Evolutionary conservation across 1,140 invertebrate genomes (phyloP).

Genomic region (Psilanteris sp.): DNA sequence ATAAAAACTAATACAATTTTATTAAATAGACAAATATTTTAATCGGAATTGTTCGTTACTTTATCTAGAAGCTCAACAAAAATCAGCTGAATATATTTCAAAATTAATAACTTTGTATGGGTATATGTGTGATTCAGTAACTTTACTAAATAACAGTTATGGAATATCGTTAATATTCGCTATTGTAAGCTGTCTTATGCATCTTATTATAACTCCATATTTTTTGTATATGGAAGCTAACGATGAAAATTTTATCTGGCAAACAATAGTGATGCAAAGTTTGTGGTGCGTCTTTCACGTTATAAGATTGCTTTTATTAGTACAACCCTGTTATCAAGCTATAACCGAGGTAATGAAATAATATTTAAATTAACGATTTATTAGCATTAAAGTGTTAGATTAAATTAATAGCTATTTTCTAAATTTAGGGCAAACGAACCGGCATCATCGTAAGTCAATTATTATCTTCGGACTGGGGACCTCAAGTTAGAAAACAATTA

Average conservation of each 20-base stretch:
- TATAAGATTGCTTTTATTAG: conserved; percentile 82
- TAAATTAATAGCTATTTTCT: background rate
- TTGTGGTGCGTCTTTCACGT: conserved; percentile 84
- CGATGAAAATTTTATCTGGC: conserved; percentile 70
- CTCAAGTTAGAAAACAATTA: conserved; percentile 74
- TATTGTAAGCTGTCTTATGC: conserved; percentile 84
- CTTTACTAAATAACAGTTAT: conserved; percentile 78
- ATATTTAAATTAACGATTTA: too few species aligned
- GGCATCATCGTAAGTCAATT: conserved; percentile 72
- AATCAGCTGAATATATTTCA: conserved; percentile 58
- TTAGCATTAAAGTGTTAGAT: too few species aligned
- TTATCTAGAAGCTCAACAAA: conserved; percentile 59
- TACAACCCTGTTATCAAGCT: conserved; percentile 84
- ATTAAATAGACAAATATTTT: too few species aligned
- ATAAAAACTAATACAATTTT: too few species aligned
- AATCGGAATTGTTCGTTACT: too few species aligned
- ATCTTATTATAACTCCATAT: conserved; percentile 86
- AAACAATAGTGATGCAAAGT: conserved; percentile 81
- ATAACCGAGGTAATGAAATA: conserved; percentile 80
- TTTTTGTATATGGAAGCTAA: conserved; percentile 84
- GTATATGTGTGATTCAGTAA: conserved; percentile 68
- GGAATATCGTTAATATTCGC: conserved; percentile 83
- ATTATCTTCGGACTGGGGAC: conserved; percentile 66
- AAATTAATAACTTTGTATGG: conserved; percentile 72
- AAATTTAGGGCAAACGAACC: conserved; percentile 68